Evolutionary conservation across 2,888 invertebrate species (phyloP).

Genomic region (Leucoma salicis): DNA sequence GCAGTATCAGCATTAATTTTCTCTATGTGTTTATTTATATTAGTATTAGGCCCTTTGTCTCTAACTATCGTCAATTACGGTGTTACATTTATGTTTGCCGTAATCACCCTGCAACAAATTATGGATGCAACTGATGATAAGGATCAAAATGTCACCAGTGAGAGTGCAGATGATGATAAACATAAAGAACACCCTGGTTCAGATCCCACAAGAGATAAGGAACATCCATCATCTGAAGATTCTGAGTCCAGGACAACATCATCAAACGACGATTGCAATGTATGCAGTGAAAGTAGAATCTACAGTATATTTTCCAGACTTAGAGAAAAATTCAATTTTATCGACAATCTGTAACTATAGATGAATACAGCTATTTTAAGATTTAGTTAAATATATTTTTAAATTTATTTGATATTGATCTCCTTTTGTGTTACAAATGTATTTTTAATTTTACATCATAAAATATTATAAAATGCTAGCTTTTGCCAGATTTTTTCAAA

Average conservation of each 20-base stretch:
- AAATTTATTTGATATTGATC: too few species aligned
- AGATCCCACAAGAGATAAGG: constrained; percentile 5
- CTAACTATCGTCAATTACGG: constrained; percentile 83
- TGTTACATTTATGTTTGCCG: constrained; percentile 76
- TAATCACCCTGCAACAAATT: constrained; percentile 83
- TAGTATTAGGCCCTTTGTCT: constrained; percentile 83
- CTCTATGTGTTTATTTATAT: constrained; percentile 74
- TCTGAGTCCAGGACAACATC: constrained; percentile 8
- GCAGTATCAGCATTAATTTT: constrained; percentile 73
- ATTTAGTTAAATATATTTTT: too few species aligned
- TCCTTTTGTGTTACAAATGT: too few species aligned
- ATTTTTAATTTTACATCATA: too few species aligned
- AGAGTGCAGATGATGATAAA: constrained; percentile 8
- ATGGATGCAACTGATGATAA: constrained; percentile 46
- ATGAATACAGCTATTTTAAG: too few species aligned
- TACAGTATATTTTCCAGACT: constrained; percentile 58
- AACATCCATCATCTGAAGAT: constrained; percentile 9
- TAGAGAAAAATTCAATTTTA: constrained; percentile 61
- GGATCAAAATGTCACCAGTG: not conserved
- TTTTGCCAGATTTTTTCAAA: too few species aligned
- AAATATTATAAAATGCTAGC: too few species aligned
- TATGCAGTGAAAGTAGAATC: constrained; percentile 63
- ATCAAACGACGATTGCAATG: constrained; percentile 47
- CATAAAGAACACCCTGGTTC: constrained; percentile 12
- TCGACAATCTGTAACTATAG: constrained; percentile 30